Conservation (phyloP, 2,797 vertebrate genomes). For the Cyprinella venusta region DNA sequence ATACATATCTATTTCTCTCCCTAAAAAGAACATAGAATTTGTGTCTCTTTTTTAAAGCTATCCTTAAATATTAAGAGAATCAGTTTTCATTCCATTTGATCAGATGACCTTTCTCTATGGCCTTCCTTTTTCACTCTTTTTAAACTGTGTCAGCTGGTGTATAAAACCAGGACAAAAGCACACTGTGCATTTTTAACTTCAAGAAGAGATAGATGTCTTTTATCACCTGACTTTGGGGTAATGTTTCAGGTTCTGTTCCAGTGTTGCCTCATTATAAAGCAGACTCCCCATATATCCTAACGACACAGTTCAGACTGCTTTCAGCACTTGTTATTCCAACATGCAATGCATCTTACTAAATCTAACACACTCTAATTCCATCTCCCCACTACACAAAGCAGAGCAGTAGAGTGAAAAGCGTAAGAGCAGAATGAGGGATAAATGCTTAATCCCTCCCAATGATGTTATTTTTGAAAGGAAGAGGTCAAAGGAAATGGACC, state of each 20-base stretch:
- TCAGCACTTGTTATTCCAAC: not conserved
- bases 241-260: constrained; percentile 39
- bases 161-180: constrained; percentile 22
- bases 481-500: constrained; percentile 29
- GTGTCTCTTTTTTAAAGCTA: not conserved
- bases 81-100: not conserved
- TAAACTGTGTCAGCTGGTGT: not conserved
- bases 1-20: not conserved
- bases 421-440: constrained; percentile 16
- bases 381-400: constrained; percentile 25
- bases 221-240: constrained; percentile 35
- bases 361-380: constrained; percentile 9
- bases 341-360: not conserved
- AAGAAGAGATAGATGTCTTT: constrained; percentile 38
- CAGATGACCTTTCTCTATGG: not conserved
- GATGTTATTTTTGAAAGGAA: constrained; percentile 24
- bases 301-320: constrained; percentile 4
- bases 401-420: not conserved
- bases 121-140: not conserved
- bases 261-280: constrained; percentile 40
- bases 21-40: not conserved
- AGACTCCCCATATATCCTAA: not conserved
- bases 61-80: not conserved
- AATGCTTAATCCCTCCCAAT: constrained; percentile 23
- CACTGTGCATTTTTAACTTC: constrained; percentile 25